Evolutionary conservation across 2,797 vertebrate species (phyloP).

Genomic region (Oreortyx pictus): DNA sequence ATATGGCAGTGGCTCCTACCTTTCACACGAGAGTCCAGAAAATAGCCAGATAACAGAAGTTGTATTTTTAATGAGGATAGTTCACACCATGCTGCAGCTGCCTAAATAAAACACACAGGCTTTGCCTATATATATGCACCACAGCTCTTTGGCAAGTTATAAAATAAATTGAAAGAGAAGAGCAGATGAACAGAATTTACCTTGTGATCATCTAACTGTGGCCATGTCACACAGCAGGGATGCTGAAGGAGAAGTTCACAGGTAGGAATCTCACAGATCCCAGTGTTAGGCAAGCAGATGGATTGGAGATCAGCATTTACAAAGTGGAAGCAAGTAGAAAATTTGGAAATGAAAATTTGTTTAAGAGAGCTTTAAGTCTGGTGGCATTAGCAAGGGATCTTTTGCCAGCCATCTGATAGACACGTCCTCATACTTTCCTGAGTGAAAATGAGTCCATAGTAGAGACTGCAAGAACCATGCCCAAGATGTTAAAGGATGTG

Average conservation of each 20-base stretch:
- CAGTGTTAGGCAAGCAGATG: background rate
- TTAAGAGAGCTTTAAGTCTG: background rate
- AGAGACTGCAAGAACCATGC: background rate
- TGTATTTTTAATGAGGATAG: background rate
- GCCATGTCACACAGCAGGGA: background rate
- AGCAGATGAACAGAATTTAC: background rate
- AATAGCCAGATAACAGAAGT: fast-evolving
- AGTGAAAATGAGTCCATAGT: background rate
- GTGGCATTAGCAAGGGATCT: background rate
- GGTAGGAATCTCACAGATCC: background rate
- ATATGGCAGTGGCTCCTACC: background rate
- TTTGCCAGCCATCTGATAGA: background rate
- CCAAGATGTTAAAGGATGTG: background rate
- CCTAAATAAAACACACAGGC: background rate
- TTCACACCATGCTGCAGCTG: background rate
- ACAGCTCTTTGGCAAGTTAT: fast-evolving
- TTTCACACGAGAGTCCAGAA: background rate
- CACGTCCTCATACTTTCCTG: background rate
- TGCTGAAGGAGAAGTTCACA: background rate
- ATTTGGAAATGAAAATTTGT: background rate
- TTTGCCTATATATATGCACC: background rate
- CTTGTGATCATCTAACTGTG: fast-evolving
- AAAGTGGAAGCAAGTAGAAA: background rate
- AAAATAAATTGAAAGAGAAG: background rate
- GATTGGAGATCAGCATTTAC: background rate